A percentile compares a stretch with the other conserved stretches of the same genome.
Conservation (phyloP, 2,888 invertebrate genomes). For the Drosophila algonquin region DNA sequence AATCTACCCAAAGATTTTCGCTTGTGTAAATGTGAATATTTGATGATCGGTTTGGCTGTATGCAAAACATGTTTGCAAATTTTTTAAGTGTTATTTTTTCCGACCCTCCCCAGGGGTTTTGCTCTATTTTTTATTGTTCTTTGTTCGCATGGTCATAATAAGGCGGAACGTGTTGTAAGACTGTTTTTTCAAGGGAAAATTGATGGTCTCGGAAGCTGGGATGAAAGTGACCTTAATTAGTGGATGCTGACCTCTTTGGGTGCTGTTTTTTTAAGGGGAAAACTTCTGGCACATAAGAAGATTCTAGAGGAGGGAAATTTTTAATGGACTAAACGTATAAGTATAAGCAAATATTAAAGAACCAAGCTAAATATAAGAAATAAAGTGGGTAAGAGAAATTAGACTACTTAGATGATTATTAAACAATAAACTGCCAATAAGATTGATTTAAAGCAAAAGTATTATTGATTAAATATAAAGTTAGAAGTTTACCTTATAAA, state of each 20-base stretch:
- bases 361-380: too few relatives aligned
- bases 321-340: not conserved
- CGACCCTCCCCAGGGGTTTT: conserved; percentile 31
- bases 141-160: conserved; percentile 67
- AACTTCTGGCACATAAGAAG: conserved; percentile 9
- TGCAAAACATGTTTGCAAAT: conserved; percentile 74
- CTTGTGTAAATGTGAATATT: conserved; percentile 61
- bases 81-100: conserved; percentile 62
- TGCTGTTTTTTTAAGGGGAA: not conserved
- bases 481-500: too few relatives aligned
- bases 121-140: conserved; percentile 45
- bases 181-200: conserved; percentile 12
- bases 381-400: too few relatives aligned
- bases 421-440: too few relatives aligned
- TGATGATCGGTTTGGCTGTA: conserved; percentile 66
- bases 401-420: too few relatives aligned
- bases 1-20: conserved; percentile 30
- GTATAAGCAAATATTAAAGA: not conserved
- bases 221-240: conserved; percentile 65
- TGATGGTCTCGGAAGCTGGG: conserved; percentile 13
- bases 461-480: too few relatives aligned
- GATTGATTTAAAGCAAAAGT: too few relatives aligned
- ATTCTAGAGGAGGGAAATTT: not conserved
- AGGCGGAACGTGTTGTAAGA: conserved; percentile 63
- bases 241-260: conserved; percentile 51